Conservation (phyloP, 2,797 vertebrate genomes). For the Sebastes steindachneri region DNA sequence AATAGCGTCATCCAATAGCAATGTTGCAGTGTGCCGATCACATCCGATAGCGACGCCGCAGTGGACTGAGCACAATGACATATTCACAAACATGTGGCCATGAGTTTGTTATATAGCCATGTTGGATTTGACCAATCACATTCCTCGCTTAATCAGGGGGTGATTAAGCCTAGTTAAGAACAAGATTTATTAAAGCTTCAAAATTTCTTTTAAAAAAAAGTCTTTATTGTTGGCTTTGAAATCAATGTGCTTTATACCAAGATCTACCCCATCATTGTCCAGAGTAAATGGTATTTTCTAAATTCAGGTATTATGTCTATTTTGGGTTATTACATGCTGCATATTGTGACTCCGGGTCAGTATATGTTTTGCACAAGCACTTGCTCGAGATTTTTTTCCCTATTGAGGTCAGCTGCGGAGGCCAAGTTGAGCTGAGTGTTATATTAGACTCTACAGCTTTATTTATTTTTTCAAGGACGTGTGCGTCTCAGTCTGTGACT, state of each 20-base stretch:
- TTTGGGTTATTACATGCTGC: background rate
- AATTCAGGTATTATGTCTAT: background rate
- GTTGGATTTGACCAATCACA: background rate
- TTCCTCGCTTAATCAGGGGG: background rate
- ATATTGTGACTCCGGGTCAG: background rate
- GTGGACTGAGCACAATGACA: background rate
- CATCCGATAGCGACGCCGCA: rapidly evolving
- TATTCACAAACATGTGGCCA: background rate
- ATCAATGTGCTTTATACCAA: background rate
- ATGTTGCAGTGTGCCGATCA: no score
- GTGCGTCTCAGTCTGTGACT: background rate
- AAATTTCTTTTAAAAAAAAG: no score
- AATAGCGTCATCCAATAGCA: no score
- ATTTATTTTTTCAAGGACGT: background rate
- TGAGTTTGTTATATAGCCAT: background rate
- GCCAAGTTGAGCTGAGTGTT: background rate
- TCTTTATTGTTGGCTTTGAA: background rate
- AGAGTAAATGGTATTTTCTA: background rate
- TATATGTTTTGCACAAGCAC: background rate
- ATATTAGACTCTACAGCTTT: background rate
- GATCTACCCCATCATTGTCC: background rate
- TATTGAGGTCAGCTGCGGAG: background rate
- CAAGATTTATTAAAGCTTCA: no score
- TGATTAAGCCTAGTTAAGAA: no score
- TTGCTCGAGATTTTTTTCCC: background rate